Percentiles rank a stretch among this genome's conserved stretches.
Evolutionary conservation across 1,140 invertebrate species (phyloP).

Genomic region (Nymphalis io): DNA sequence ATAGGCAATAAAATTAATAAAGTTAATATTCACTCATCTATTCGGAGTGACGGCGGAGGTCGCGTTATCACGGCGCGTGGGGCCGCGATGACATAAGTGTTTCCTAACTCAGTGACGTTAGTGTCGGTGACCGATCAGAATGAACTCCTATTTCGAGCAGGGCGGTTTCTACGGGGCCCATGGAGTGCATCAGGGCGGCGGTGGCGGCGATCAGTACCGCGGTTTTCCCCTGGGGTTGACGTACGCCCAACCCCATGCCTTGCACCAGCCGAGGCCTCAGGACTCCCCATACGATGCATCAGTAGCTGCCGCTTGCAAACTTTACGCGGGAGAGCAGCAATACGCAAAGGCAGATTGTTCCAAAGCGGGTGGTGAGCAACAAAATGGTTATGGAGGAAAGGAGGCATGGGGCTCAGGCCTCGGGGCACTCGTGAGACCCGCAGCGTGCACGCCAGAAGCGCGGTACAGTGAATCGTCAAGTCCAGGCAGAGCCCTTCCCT

Average conservation of each 20-base stretch:
- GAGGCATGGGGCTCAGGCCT: conserved; percentile 85
- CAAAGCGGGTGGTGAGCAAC: conserved; percentile 82
- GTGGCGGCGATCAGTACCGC: conserved; percentile 88
- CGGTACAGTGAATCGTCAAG: conserved; percentile 90
- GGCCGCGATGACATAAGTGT: conserved; percentile 77
- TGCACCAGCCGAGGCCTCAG: conserved; percentile 89
- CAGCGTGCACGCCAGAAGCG: conserved; percentile 92
- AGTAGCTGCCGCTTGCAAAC: conserved; percentile 91
- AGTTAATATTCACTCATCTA: conserved; percentile 67
- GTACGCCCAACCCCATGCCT: conserved; percentile 91
- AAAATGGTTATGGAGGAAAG: conserved; percentile 86
- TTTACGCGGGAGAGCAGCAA: conserved; percentile 88
- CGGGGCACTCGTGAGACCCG: conserved; percentile 85
- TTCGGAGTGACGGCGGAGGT: conserved; percentile 69
- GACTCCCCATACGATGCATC: conserved; percentile 94
- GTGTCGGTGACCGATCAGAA: conserved; percentile 81
- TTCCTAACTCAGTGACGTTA: conserved; percentile 64
- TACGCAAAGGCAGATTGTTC: conserved; percentile 83
- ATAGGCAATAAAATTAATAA: conserved; percentile 79
- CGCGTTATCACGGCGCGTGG: conserved; percentile 73
- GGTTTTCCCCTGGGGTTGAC: conserved; percentile 91
- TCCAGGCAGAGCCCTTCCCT: conserved; percentile 82
- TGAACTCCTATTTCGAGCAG: conserved; percentile 98
- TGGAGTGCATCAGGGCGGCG: conserved; percentile 87
- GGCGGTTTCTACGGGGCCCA: conserved; percentile 95